Evolutionary conservation across 2,113 vertebrate genomes (phyloP).

Genomic region (Turdus rufiventris): DNA sequence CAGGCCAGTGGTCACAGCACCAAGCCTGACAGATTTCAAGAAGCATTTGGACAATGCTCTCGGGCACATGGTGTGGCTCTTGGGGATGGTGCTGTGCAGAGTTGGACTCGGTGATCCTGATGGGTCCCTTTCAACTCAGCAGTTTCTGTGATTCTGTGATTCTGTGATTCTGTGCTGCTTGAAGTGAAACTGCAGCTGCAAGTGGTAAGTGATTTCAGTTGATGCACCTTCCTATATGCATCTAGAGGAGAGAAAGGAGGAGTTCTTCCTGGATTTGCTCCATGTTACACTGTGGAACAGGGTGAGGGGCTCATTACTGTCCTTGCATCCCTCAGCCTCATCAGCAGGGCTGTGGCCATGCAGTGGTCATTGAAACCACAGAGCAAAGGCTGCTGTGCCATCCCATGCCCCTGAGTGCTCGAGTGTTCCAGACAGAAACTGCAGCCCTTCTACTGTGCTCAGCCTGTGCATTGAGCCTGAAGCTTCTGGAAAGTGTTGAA

Average conservation of each 20-base stretch:
- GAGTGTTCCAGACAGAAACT: background rate
- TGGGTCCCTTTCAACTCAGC: background rate
- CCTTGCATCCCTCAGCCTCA: background rate
- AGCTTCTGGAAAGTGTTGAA: background rate
- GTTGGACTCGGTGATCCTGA: background rate
- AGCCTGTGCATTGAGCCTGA: background rate
- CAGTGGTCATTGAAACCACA: rapidly evolving
- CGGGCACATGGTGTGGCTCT: too few relatives aligned
- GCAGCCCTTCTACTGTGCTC: rapidly evolving
- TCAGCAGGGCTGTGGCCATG: rapidly evolving
- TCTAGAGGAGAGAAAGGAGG: background rate
- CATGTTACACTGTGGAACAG: rapidly evolving
- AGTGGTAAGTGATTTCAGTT: background rate
- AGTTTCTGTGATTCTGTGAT: background rate
- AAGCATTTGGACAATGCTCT: background rate
- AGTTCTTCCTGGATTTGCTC: background rate
- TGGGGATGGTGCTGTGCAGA: background rate
- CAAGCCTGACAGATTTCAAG: background rate
- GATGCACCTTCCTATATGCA: background rate
- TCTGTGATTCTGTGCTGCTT: background rate
- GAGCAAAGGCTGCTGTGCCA: background rate
- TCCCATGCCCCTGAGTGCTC: background rate
- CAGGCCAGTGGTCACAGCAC: background rate
- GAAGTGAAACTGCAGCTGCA: background rate
- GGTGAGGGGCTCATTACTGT: background rate